Evolutionary conservation across 1,140 invertebrate species (phyloP).

Genomic region (Cotesia typhae): DNA sequence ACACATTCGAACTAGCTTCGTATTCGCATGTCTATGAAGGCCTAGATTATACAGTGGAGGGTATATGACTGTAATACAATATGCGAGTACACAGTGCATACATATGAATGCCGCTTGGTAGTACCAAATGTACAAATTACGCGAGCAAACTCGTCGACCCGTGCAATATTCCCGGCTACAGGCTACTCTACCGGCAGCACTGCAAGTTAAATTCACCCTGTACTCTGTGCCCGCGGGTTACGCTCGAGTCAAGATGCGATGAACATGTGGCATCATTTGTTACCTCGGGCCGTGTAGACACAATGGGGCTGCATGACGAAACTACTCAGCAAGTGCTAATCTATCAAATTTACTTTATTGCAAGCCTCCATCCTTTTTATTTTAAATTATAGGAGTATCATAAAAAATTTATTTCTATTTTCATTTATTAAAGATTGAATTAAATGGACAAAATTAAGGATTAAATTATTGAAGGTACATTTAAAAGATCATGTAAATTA

Average conservation of each 20-base stretch:
- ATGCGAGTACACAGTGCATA: background rate
- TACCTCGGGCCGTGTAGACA: conserved; percentile 35
- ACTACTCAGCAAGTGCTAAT: conserved; percentile 20
- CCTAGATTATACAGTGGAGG: too few species aligned
- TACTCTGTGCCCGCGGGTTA: conserved; percentile 37
- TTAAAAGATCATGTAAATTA: too few species aligned
- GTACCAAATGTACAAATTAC: conserved; percentile 50
- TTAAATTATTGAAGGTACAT: too few species aligned
- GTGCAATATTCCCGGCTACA: conserved; percentile 19
- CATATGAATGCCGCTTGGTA: background rate
- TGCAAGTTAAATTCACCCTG: conserved; percentile 33
- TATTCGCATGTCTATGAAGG: conserved; percentile 1
- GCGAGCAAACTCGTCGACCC: conserved; percentile 32
- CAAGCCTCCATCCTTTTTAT: background rate
- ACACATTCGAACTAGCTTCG: background rate
- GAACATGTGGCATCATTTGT: conserved; percentile 67
- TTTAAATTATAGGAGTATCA: background rate
- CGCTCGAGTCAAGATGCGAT: conserved; percentile 53
- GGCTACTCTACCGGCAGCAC: background rate
- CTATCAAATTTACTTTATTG: background rate
- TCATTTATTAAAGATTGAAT: background rate
- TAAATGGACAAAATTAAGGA: too few species aligned
- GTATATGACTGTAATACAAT: background rate
- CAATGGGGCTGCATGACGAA: conserved; percentile 24
- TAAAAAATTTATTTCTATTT: background rate